phyloP scores from a whole-genome alignment of 2,888 invertebrate species.

The Crepidodera aurea region DNA sequence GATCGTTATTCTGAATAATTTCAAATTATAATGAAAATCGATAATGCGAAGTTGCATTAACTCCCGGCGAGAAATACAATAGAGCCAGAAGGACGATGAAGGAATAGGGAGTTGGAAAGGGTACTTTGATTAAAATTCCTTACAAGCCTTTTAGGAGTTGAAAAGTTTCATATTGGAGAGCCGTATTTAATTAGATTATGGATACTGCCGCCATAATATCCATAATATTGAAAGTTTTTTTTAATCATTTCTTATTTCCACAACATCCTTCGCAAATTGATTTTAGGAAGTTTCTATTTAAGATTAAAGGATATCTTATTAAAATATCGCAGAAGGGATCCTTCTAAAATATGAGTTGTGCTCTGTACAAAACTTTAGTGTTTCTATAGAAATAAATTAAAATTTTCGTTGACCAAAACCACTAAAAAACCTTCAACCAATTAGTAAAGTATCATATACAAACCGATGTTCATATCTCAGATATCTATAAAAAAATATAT shows the following conservation, averaged over 20 bases:
- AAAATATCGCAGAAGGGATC: no score
- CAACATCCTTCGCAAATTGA: not conserved
- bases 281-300: not conserved
- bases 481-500: no score
- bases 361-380: no score
- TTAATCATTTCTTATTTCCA: not conserved
- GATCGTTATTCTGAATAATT: slow-evolving; percentile 26
- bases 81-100: slow-evolving; percentile 7
- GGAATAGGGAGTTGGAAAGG: slow-evolving; percentile 10
- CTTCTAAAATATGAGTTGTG: no score
- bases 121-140: slow-evolving; percentile 37
- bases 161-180: slow-evolving; percentile 45
- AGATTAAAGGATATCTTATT: no score
- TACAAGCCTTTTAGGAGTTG: slow-evolving; percentile 35
- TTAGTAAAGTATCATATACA: no score
- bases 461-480: no score
- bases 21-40: slow-evolving; percentile 27
- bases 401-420: no score
- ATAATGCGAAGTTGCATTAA: slow-evolving; percentile 28
- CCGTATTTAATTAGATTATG: slow-evolving; percentile 44
- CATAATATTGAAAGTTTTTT: slow-evolving; percentile 12
- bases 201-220: slow-evolving; percentile 31
- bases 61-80: slow-evolving; percentile 28
- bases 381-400: no score
- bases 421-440: no score